Percentiles rank a stretch among this genome's conserved stretches.
These are phyloP conservation scores for Amphimallon solstitiale DNA, from an alignment of 2,888 invertebrate genomes.

Conservation along the genomic window DNA sequence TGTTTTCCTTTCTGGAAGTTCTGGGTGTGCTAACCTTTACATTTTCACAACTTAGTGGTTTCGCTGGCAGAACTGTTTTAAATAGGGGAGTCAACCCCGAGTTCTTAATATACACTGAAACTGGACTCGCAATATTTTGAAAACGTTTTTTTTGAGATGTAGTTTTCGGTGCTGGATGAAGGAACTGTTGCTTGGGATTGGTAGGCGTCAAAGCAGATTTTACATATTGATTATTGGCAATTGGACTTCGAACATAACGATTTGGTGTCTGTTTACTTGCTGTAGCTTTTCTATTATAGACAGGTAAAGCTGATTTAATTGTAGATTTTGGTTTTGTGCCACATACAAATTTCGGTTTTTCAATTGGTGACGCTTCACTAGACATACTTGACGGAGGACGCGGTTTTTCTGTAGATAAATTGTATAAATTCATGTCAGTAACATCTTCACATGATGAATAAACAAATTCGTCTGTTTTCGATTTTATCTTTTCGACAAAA, in stretches of 20 bases:
- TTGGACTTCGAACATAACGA: background rate
- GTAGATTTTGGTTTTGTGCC: too few species aligned
- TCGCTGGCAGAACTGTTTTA: slow-evolving; percentile 29
- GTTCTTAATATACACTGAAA: slow-evolving; percentile 34
- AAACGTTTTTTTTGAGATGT: slow-evolving; percentile 8
- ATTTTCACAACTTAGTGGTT: background rate
- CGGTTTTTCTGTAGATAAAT: too few species aligned
- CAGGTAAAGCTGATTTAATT: too few species aligned
- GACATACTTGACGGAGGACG: too few species aligned
- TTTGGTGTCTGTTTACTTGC: background rate
- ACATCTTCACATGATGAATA: too few species aligned
- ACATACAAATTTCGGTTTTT: too few species aligned
- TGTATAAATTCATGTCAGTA: too few species aligned
- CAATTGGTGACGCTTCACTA: too few species aligned
- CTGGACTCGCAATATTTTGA: slow-evolving; percentile 27
- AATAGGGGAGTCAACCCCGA: slow-evolving; percentile 19
- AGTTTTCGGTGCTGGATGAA: background rate
- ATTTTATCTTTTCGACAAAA: too few species aligned
- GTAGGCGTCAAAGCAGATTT: slow-evolving; percentile 10
- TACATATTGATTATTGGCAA: background rate
- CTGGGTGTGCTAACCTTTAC: background rate
- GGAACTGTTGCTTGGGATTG: background rate
- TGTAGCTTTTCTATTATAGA: background rate
- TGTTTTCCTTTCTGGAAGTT: slow-evolving; percentile 14
- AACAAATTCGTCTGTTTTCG: too few species aligned